These are phyloP conservation scores for Trichosurus vulpecula DNA, from an alignment of 2,797 vertebrate species.

Conservation along the genomic window DNA sequence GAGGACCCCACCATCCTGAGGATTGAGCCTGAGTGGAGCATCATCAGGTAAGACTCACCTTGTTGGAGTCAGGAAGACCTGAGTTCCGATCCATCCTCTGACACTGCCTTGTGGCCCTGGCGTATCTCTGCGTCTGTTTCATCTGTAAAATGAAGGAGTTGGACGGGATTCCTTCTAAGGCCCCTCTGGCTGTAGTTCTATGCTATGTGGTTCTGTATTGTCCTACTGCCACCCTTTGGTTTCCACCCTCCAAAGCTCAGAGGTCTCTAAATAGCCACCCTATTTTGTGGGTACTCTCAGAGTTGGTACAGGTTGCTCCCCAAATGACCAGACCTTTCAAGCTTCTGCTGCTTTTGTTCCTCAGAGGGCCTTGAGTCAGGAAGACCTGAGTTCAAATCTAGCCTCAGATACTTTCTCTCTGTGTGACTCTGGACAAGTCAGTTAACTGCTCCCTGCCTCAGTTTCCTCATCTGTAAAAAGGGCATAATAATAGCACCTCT, in stretches of 20 bases:
- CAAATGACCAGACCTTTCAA: neutral
- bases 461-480: neutral
- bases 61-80: neutral
- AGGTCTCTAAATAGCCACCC: neutral
- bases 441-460: neutral
- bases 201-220: no score
- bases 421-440: neutral
- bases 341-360: neutral
- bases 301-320: neutral
- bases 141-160: neutral
- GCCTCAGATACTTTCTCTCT: neutral
- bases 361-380: neutral
- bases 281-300: neutral
- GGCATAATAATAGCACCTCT: neutral
- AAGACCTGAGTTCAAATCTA: fast-evolving
- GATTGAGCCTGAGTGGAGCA: conserved; percentile 99
- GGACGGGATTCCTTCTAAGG: neutral
- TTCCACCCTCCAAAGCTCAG: neutral
- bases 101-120: neutral
- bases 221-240: neutral
- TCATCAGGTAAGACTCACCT: conserved; percentile 89
- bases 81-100: neutral
- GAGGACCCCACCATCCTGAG: conserved; percentile 95
- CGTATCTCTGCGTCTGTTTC: neutral
- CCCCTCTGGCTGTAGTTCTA: neutral